A percentile compares a stretch with the other conserved stretches of the same genome.
phyloP scores from a whole-genome alignment of 2,113 vertebrate species.

The Otis tarda region DNA sequence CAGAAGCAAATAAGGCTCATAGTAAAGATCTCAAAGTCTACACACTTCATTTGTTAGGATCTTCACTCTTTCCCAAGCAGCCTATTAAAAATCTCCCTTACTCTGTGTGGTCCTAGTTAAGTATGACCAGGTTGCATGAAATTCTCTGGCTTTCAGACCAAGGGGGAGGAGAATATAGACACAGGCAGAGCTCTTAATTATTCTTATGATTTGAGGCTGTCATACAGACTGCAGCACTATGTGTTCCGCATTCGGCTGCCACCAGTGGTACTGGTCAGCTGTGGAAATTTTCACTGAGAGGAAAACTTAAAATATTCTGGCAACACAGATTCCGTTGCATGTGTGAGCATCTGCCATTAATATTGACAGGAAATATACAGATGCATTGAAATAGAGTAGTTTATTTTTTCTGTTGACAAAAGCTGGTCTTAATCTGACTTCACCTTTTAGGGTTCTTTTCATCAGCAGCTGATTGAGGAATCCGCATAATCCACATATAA shows the following conservation, averaged over 20 bases:
- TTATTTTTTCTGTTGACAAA: not conserved
- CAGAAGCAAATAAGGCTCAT: conserved; percentile 20
- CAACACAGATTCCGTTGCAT: not conserved
- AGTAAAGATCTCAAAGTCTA: conserved; percentile 1
- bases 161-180: not conserved
- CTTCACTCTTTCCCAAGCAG: conserved; percentile 24
- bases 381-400: not conserved
- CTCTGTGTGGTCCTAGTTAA: conserved; percentile 55
- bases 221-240: not conserved
- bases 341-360: not conserved
- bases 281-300: not conserved
- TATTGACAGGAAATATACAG: not conserved
- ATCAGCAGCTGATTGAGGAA: not conserved
- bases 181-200: not conserved
- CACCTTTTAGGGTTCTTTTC: not conserved
- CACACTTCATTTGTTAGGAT: not conserved
- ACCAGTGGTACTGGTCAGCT: not conserved
- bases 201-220: not conserved
- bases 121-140: not conserved
- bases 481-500: not conserved
- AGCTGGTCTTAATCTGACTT: not conserved
- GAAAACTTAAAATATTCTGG: not conserved
- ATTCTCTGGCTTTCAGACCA: not conserved
- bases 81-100: conserved; percentile 15
- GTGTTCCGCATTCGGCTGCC: not conserved